phyloP scores from a whole-genome alignment of 2,888 invertebrate genomes.

The Dasypolia templi region DNA sequence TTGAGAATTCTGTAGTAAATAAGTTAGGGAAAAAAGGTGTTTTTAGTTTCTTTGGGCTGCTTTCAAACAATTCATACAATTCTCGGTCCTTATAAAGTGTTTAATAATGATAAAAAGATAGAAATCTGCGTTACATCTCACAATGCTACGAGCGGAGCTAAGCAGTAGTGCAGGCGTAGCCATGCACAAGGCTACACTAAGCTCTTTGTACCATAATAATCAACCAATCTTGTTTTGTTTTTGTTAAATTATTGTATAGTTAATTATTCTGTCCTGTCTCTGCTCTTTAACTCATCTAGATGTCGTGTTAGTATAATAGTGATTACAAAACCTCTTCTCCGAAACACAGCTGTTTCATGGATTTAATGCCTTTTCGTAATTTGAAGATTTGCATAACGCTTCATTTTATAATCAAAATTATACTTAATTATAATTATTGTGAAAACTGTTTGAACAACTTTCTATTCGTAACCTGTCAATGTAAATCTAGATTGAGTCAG shows the following conservation, averaged over 20 bases:
- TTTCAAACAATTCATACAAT: not conserved
- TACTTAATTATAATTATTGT: not conserved
- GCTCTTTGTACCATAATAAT: not conserved
- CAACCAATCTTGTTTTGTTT: not conserved
- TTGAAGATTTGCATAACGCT: not conserved
- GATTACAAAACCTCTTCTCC: not conserved
- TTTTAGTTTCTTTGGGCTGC: not conserved
- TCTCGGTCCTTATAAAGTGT: not conserved
- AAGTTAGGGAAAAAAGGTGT: not conserved
- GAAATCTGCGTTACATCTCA: not conserved
- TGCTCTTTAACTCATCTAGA: not conserved
- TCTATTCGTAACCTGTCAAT: not conserved
- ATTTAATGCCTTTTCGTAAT: too few relatives aligned
- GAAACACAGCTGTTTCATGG: not conserved
- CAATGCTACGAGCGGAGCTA: not conserved
- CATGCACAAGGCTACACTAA: not conserved
- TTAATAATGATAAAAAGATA: not conserved
- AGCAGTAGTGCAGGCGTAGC: not conserved
- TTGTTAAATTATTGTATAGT: not conserved
- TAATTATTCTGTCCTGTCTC: not conserved
- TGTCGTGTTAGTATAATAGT: not conserved
- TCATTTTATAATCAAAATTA: not conserved
- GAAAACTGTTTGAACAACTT: not conserved
- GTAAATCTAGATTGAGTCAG: too few relatives aligned
- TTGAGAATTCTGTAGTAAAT: too few relatives aligned